A percentile compares a stretch with the other conserved stretches of the same genome.
These are phyloP conservation scores for Sinocyclocheilus grahami DNA, from an alignment of 2,113 vertebrate genomes.

Conservation along the genomic window DNA sequence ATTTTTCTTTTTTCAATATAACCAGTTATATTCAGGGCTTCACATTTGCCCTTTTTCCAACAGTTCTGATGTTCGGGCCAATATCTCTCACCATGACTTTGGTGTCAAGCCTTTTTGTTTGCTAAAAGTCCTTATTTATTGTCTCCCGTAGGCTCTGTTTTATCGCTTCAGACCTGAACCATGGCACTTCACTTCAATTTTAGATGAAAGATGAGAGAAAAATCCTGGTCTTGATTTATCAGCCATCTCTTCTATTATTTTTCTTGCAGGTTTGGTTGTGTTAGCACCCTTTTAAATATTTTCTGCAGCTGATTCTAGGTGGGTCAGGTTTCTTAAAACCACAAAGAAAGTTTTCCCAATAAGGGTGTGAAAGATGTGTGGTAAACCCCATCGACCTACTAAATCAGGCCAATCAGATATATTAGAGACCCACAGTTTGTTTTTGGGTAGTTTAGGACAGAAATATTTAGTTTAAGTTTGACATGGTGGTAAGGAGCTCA, in stretches of 20 bases:
- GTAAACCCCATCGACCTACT: not conserved
- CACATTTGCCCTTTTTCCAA: not conserved
- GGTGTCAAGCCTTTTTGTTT: not conserved
- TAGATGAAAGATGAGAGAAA: not conserved
- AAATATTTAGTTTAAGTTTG: not conserved
- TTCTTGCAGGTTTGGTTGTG: not conserved
- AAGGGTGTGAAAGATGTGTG: not conserved
- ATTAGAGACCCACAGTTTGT: not conserved
- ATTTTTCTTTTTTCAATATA: not conserved
- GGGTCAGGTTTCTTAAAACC: not conserved
- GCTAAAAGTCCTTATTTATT: not conserved
- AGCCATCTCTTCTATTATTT: not conserved
- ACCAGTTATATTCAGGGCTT: not conserved
- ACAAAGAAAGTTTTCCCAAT: not conserved
- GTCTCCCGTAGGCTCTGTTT: not conserved
- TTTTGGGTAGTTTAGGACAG: not conserved
- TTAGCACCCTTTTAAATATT: not conserved
- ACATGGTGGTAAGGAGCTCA: not conserved
- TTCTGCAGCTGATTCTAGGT: not conserved
- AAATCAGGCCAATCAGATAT: not conserved
- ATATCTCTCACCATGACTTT: not conserved
- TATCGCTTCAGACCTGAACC: not conserved
- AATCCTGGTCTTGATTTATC: not conserved
- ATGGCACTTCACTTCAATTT: not conserved
- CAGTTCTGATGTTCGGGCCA: not conserved